Evolutionary conservation across 2,113 vertebrate species (phyloP).

Genomic region (Lasiurus borealis): DNA sequence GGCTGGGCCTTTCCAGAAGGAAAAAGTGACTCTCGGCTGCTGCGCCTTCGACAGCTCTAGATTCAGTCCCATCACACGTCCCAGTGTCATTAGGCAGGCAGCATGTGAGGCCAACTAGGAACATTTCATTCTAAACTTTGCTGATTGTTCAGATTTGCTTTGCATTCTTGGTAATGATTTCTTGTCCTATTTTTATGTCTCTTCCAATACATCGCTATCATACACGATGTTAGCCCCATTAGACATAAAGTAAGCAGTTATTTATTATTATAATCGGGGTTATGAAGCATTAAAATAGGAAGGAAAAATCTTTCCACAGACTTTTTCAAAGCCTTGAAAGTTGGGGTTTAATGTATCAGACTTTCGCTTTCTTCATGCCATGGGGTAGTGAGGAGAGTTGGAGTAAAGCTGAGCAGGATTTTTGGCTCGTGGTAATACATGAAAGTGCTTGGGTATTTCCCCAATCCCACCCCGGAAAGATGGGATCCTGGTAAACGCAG

Average conservation of each 20-base stretch:
- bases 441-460: not conserved
- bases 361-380: slow-evolving; percentile 69
- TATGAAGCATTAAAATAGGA: slow-evolving; percentile 82
- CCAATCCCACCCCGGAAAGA: not conserved
- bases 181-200: slow-evolving; percentile 84
- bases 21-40: not conserved
- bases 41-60: not conserved
- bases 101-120: slow-evolving; percentile 83
- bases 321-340: slow-evolving; percentile 67
- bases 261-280: slow-evolving; percentile 81
- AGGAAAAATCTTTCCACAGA: slow-evolving; percentile 77
- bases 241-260: slow-evolving; percentile 80
- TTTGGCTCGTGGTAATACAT: not conserved
- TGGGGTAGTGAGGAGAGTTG: slow-evolving; percentile 65
- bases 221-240: slow-evolving; percentile 85
- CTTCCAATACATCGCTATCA: slow-evolving; percentile 83
- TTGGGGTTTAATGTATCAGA: slow-evolving; percentile 48
- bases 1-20: not conserved
- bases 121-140: slow-evolving; percentile 86
- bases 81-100: slow-evolving; percentile 81
- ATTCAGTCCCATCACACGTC: slow-evolving; percentile 80
- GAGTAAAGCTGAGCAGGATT: slow-evolving; percentile 53
- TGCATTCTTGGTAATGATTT: slow-evolving; percentile 86
- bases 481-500: too few species aligned
- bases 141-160: slow-evolving; percentile 89